Percentiles rank a stretch among this genome's conserved stretches.
Evolutionary conservation across 2,113 vertebrate genomes (phyloP).

Genomic region (Elephas maximus): DNA sequence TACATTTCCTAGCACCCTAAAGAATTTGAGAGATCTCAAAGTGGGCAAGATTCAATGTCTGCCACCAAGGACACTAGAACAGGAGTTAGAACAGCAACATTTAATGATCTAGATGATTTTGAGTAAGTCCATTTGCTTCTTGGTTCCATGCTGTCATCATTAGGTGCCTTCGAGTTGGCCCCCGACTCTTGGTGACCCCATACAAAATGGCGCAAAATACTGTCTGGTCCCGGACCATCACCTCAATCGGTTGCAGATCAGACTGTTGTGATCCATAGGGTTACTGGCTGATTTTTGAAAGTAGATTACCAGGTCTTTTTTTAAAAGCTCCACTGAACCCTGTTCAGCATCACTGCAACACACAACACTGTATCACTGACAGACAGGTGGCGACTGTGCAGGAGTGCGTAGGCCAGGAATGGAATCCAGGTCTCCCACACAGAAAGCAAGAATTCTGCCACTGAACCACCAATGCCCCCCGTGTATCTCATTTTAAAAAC

Average conservation of each 20-base stretch:
- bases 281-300: background rate
- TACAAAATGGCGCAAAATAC: background rate
- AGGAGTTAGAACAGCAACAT: background rate
- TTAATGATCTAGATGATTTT: background rate
- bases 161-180: background rate
- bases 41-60: background rate
- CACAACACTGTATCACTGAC: background rate
- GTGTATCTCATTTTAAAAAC: background rate
- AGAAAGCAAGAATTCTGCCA: no score
- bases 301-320: background rate
- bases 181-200: background rate
- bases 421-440: background rate
- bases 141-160: background rate
- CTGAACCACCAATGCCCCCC: background rate
- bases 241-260: background rate
- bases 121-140: background rate
- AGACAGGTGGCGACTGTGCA: background rate
- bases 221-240: background rate
- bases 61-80: background rate
- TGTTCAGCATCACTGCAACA: background rate
- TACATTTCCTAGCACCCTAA: background rate
- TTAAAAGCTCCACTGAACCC: background rate
- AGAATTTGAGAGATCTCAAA: background rate
- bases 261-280: background rate
- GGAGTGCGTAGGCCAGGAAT: background rate